Evolutionary conservation across 2,797 vertebrate genomes (phyloP).

Genomic region (Leucoraja ocellata): DNA sequence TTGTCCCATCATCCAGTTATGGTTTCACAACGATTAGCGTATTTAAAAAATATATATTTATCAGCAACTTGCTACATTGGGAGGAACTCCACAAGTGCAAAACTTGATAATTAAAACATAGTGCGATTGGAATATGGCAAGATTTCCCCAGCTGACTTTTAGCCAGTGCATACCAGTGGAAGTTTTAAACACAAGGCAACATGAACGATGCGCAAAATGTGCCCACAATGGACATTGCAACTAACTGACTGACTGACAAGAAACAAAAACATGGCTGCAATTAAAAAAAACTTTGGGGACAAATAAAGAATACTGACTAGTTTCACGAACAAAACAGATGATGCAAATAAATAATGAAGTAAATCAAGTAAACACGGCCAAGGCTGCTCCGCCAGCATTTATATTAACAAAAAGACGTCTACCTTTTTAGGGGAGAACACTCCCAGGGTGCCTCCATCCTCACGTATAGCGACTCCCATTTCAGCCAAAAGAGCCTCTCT

Average conservation of each 20-base stretch:
- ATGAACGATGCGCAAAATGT: neutral
- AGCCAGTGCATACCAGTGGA: neutral
- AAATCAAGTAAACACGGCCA: neutral
- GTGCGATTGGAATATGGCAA: neutral
- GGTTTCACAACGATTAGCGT: too few relatives aligned
- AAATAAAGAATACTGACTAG: neutral
- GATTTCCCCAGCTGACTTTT: neutral
- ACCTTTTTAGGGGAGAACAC: conserved; percentile 99
- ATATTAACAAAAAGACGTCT: conserved; percentile 41
- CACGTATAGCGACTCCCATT: conserved; percentile 97
- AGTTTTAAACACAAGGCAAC: neutral
- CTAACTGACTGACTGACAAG: neutral
- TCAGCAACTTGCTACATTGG: too few relatives aligned
- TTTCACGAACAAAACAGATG: neutral
- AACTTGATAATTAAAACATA: neutral
- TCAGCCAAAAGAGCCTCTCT: conserved; percentile 94
- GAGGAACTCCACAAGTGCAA: too few relatives aligned
- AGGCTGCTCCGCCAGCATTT: neutral
- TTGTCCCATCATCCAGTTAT: too few relatives aligned
- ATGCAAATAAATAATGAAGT: neutral
- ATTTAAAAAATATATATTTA: too few relatives aligned
- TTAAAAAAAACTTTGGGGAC: neutral
- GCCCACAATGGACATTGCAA: neutral
- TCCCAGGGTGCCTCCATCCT: conserved; percentile 93
- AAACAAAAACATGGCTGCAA: neutral